These are phyloP conservation scores for Diogma glabrata DNA, from an alignment of 2,888 invertebrate genomes.

Conservation along the genomic window DNA sequence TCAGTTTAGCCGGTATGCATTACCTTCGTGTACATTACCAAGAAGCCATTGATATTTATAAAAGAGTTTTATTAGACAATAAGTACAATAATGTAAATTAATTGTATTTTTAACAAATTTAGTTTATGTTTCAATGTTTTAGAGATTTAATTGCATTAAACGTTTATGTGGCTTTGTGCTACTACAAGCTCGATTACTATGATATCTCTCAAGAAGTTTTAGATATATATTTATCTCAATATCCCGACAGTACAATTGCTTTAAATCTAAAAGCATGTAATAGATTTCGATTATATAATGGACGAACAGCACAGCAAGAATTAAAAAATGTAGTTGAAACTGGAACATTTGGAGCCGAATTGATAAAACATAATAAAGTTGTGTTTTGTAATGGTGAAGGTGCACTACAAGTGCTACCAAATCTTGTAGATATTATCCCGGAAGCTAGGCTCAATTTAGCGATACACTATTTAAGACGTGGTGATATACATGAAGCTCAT, in stretches of 20 bases:
- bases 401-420: constrained; percentile 79
- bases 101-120: not conserved
- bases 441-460: constrained; percentile 95
- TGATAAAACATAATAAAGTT: constrained; percentile 89
- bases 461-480: constrained; percentile 81
- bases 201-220: constrained; percentile 97
- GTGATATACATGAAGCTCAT: constrained; percentile 81
- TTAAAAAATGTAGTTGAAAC: constrained; percentile 67
- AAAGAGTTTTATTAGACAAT: constrained; percentile 80
- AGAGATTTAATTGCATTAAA: constrained; percentile 88
- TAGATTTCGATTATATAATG: constrained; percentile 75
- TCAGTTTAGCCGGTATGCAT: constrained; percentile 91
- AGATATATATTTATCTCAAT: constrained; percentile 81
- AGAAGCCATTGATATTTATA: constrained; percentile 97
- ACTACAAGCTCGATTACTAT: constrained; percentile 96
- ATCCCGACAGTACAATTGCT: constrained; percentile 88
- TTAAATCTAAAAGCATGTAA: constrained; percentile 79
- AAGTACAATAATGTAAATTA: constrained; percentile 44
- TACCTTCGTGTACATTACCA: constrained; percentile 94
- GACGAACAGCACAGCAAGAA: constrained; percentile 88
- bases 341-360: constrained; percentile 76
- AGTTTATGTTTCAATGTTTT: constrained; percentile 24
- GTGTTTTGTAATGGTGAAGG: constrained; percentile 92
- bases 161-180: constrained; percentile 94
- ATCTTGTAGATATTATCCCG: constrained; percentile 86